These are phyloP conservation scores for Sylvilagus floridanus DNA, from an alignment of 2,797 vertebrate genomes.

Conservation along the genomic window DNA sequence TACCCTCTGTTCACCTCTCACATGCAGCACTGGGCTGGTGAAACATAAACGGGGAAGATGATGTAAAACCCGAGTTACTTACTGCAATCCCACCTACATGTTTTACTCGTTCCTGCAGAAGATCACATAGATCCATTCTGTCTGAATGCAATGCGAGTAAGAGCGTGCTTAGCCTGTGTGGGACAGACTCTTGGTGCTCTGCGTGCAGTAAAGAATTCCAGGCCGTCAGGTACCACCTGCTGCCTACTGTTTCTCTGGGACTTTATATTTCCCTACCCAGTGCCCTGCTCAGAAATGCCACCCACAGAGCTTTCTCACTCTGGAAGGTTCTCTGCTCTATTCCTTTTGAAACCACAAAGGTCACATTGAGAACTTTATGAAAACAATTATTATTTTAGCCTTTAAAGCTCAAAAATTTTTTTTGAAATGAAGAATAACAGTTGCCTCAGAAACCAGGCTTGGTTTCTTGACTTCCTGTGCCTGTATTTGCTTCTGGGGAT, in stretches of 20 bases:
- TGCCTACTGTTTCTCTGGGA: slow-evolving; percentile 15
- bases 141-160: slow-evolving; percentile 66
- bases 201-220: slow-evolving; percentile 35
- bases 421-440: slow-evolving; percentile 63
- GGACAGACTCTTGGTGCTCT: slow-evolving; percentile 49
- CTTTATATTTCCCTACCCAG: background rate
- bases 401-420: slow-evolving; percentile 17
- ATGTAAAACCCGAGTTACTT: slow-evolving; percentile 58
- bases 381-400: slow-evolving; percentile 35
- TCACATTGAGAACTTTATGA: slow-evolving; percentile 28
- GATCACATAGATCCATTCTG: slow-evolving; percentile 75
- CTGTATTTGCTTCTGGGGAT: background rate
- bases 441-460: background rate
- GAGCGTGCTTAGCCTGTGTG: slow-evolving; percentile 70
- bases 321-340: background rate
- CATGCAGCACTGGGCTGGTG: slow-evolving; percentile 72
- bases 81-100: slow-evolving; percentile 46
- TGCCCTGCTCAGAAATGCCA: slow-evolving; percentile 54
- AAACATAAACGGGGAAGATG: slow-evolving; percentile 77
- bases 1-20: slow-evolving; percentile 69
- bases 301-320: slow-evolving; percentile 67
- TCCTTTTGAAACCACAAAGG: slow-evolving; percentile 38
- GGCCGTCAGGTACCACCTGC: slow-evolving; percentile 55
- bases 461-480: background rate
- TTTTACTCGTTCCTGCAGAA: slow-evolving; percentile 53